Percentiles rank a stretch among this genome's conserved stretches.
These are phyloP conservation scores for Drosophila micromelanica DNA, from an alignment of 1,140 invertebrate species.

Conservation along the genomic window DNA sequence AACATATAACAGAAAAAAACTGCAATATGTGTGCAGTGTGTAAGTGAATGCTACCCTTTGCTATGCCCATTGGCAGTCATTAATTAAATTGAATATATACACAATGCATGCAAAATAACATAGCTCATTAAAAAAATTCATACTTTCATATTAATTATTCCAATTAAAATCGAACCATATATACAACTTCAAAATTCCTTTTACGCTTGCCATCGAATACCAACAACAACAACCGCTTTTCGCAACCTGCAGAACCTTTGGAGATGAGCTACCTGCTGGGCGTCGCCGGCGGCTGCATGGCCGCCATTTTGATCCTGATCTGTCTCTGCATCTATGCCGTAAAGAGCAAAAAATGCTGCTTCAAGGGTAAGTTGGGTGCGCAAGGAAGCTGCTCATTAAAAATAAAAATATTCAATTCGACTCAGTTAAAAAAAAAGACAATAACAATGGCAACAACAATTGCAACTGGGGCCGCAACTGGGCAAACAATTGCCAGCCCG, in stretches of 20 bases:
- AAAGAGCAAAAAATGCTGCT: constrained; percentile 88
- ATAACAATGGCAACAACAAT: constrained; percentile 7
- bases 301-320: constrained; percentile 86
- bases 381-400: constrained; percentile 34
- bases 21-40: constrained; percentile 4
- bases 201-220: constrained; percentile 48
- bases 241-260: constrained; percentile 86
- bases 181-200: constrained; percentile 59
- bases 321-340: constrained; percentile 87
- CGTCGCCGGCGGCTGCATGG: constrained; percentile 86
- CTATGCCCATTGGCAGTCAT: background rate
- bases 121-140: constrained; percentile 40
- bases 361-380: constrained; percentile 87
- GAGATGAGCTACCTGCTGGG: constrained; percentile 88
- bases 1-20: too few species aligned
- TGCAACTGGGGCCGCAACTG: background rate
- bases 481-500: constrained; percentile 48
- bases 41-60: background rate
- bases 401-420: constrained; percentile 17
- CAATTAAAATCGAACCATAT: constrained; percentile 63
- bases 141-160: constrained; percentile 44
- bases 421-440: background rate
- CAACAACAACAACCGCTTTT: constrained; percentile 27
- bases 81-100: constrained; percentile 36
- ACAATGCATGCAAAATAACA: constrained; percentile 21